Conservation (phyloP, 2,888 invertebrate species). For the Nycteola revayana region DNA sequence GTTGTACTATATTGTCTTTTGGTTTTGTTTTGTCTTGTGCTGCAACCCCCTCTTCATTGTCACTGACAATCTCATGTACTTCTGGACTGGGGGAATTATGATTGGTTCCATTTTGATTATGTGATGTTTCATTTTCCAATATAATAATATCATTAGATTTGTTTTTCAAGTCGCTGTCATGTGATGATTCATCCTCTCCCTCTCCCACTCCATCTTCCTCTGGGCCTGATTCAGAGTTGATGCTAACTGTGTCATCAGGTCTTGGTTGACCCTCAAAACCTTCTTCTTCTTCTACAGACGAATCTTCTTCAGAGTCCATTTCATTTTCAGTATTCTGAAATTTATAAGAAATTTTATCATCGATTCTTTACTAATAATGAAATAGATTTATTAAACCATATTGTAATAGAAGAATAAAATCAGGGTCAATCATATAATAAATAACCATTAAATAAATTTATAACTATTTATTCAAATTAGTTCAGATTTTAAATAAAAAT, state of each 20-base stretch:
- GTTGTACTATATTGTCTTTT: slow-evolving; percentile 38
- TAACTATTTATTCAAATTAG: too few species aligned
- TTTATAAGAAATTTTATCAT: too few species aligned
- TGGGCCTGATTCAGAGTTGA: slow-evolving; percentile 61
- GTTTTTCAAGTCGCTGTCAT: slow-evolving; percentile 39
- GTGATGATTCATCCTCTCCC: slow-evolving; percentile 44
- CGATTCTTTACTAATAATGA: too few species aligned
- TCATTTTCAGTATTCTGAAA: slow-evolving; percentile 43
- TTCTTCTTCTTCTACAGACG: slow-evolving; percentile 45
- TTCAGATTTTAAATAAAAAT: too few species aligned
- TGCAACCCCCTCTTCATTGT: slow-evolving; percentile 71
- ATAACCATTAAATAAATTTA: too few species aligned
- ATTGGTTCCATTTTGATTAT: slow-evolving; percentile 46
- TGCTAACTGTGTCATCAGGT: slow-evolving; percentile 60
- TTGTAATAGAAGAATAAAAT: too few species aligned
- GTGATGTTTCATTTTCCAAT: slow-evolving; percentile 44
- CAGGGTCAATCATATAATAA: too few species aligned
- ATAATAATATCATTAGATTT: slow-evolving; percentile 47
- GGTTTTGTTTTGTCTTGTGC: slow-evolving; percentile 45
- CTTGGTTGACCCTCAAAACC: slow-evolving; percentile 43
- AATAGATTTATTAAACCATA: too few species aligned
- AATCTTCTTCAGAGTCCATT: slow-evolving; percentile 50
- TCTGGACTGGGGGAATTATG: slow-evolving; percentile 48
- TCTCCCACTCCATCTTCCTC: slow-evolving; percentile 51
- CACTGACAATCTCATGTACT: slow-evolving; percentile 66